phyloP scores from a whole-genome alignment of 2,113 vertebrate species.

The Petromus typicus region DNA sequence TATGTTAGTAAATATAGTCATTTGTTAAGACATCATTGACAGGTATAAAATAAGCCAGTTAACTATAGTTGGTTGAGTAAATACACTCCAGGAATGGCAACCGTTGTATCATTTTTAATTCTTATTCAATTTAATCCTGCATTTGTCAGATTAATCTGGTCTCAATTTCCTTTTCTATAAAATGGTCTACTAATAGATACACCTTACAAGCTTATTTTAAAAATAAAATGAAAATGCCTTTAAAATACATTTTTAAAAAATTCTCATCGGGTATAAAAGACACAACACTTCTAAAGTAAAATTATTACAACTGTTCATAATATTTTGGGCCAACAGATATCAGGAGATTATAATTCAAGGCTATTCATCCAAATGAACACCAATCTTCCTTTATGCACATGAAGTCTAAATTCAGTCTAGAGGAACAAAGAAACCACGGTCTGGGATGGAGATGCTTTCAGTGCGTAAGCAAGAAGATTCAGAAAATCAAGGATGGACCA shows the following conservation, averaged over 20 bases:
- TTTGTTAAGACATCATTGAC: neutral
- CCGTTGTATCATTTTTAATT: neutral
- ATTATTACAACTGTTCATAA: neutral
- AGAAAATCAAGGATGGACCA: neutral
- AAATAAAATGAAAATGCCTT: neutral
- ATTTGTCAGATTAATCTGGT: neutral
- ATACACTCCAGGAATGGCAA: neutral
- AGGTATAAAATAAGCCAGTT: neutral
- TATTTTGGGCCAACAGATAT: neutral
- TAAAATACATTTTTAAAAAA: neutral
- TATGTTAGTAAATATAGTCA: neutral
- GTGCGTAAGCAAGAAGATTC: neutral
- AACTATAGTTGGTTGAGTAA: neutral
- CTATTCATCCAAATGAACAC: neutral
- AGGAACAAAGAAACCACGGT: neutral
- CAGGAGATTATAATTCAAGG: neutral
- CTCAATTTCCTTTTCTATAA: neutral
- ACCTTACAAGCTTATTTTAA: neutral
- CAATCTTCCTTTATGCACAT: neutral
- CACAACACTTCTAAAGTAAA: neutral
- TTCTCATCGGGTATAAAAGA: neutral
- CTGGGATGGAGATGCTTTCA: neutral
- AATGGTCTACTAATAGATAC: neutral
- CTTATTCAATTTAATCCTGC: neutral
- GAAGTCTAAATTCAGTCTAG: neutral